A percentile compares a stretch with the other conserved stretches of the same genome.
These are phyloP conservation scores for Heteromurus nitidus DNA, from an alignment of 2,888 invertebrate species.

Conservation along the genomic window DNA sequence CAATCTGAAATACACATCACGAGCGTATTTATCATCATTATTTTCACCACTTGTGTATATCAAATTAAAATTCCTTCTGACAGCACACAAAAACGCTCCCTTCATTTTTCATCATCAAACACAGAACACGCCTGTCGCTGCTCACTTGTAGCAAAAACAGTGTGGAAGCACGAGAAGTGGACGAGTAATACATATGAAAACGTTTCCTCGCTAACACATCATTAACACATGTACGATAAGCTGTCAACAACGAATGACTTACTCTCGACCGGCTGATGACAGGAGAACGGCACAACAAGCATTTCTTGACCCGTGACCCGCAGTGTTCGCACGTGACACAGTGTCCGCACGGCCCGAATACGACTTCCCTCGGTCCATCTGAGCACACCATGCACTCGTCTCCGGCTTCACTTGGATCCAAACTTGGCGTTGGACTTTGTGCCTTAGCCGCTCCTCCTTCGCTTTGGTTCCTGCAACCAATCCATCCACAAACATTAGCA, in stretches of 20 bases:
- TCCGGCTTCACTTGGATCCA: conserved; percentile 77
- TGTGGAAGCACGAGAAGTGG: too few species aligned
- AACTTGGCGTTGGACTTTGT: conserved; percentile 73
- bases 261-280: conserved; percentile 87
- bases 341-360: conserved; percentile 94
- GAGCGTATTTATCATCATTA: conserved; percentile 71
- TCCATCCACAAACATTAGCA: conserved; percentile 4
- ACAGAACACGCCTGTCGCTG: conserved; percentile 27
- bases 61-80: conserved; percentile 58
- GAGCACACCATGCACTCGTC: conserved; percentile 97
- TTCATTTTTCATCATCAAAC: conserved; percentile 60
- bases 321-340: conserved; percentile 95
- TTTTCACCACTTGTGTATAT: conserved; percentile 53
- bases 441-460: conserved; percentile 71
- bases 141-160: too few species aligned
- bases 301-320: conserved; percentile 90
- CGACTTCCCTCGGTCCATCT: conserved; percentile 91
- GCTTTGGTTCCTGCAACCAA: conserved; percentile 62
- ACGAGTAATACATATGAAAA: too few species aligned
- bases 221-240: neutral
- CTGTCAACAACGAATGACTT: too few species aligned
- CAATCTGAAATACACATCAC: conserved; percentile 82
- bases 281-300: conserved; percentile 91
- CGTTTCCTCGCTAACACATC: too few species aligned
- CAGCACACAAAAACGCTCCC: conserved; percentile 18